phyloP scores from a whole-genome alignment of 2,888 invertebrate species.

The Caenorhabditis sulstoni region DNA sequence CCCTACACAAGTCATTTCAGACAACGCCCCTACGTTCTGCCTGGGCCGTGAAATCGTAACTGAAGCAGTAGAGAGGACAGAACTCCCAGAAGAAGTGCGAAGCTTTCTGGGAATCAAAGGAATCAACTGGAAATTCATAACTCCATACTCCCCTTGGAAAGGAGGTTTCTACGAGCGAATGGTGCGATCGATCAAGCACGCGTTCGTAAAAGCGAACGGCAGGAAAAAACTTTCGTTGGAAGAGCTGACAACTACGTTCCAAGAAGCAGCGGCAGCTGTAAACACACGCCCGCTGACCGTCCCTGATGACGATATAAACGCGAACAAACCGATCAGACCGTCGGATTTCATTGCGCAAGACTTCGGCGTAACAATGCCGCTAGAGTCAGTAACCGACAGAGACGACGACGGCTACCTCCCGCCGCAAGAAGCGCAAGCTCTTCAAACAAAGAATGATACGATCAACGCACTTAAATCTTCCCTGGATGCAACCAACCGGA shows the following conservation, averaged over 20 bases:
- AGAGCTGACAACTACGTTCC: slow-evolving; percentile 12
- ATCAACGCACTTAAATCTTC: no score
- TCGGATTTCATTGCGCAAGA: no score
- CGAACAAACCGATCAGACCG: neutral
- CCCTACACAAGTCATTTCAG: slow-evolving; percentile 61
- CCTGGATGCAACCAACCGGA: no score
- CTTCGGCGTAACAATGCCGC: no score
- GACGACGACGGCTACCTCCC: no score
- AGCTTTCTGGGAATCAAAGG: neutral
- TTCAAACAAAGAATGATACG: no score
- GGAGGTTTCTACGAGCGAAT: slow-evolving; percentile 18
- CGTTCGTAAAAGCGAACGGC: slow-evolving; percentile 21
- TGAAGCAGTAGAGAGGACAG: neutral
- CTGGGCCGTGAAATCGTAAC: slow-evolving; percentile 75
- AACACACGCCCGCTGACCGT: slow-evolving; percentile 40
- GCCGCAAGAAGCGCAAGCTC: no score
- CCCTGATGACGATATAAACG: slow-evolving; percentile 2
- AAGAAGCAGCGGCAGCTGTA: slow-evolving; percentile 20
- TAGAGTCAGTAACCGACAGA: no score
- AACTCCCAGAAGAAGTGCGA: no score
- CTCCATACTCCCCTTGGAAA: slow-evolving; percentile 73
- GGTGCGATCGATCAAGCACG: neutral
- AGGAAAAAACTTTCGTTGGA: slow-evolving; percentile 6
- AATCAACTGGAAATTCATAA: slow-evolving; percentile 80
- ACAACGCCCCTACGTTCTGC: slow-evolving; percentile 80